phyloP scores from a whole-genome alignment of 2,113 vertebrate species.

The Planiliza haematocheilus region DNA sequence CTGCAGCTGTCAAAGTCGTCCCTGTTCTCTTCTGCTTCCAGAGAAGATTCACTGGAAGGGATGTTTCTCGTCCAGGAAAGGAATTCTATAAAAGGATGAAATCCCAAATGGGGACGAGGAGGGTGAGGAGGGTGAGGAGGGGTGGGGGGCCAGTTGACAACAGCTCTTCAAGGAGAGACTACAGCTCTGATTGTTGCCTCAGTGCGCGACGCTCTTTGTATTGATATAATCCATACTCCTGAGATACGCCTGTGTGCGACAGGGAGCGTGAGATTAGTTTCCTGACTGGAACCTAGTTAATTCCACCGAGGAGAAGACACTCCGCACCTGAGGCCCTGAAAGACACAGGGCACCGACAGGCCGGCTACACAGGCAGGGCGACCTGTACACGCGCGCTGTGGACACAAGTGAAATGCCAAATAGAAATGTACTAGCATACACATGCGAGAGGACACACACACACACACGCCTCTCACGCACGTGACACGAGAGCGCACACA shows the following conservation, averaged over 20 bases:
- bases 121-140: slow-evolving; percentile 11
- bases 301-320: slow-evolving; percentile 71
- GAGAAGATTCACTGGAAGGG: slow-evolving; percentile 24
- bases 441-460: slow-evolving; percentile 22
- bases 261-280: slow-evolving; percentile 78
- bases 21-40: slow-evolving; percentile 9
- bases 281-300: slow-evolving; percentile 78
- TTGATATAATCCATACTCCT: slow-evolving; percentile 79
- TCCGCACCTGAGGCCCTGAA: slow-evolving; percentile 77
- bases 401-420: slow-evolving; percentile 20
- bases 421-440: slow-evolving; percentile 10
- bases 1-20: slow-evolving; percentile 12
- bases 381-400: slow-evolving; percentile 11
- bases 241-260: slow-evolving; percentile 71
- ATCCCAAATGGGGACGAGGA: slow-evolving; percentile 58
- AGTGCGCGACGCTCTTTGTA: slow-evolving; percentile 58
- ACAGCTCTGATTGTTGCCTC: slow-evolving; percentile 52
- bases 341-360: slow-evolving; percentile 59
- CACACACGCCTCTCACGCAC: slow-evolving; percentile 19
- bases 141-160: slow-evolving; percentile 50
- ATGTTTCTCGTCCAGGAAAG: slow-evolving; percentile 61
- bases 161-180: slow-evolving; percentile 59
- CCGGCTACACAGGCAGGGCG: slow-evolving; percentile 54
- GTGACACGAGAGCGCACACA: slow-evolving; percentile 6
- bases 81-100: slow-evolving; percentile 53